Conservation (phyloP, 2,113 vertebrate genomes). For the Microcebus tavaratra region DNA sequence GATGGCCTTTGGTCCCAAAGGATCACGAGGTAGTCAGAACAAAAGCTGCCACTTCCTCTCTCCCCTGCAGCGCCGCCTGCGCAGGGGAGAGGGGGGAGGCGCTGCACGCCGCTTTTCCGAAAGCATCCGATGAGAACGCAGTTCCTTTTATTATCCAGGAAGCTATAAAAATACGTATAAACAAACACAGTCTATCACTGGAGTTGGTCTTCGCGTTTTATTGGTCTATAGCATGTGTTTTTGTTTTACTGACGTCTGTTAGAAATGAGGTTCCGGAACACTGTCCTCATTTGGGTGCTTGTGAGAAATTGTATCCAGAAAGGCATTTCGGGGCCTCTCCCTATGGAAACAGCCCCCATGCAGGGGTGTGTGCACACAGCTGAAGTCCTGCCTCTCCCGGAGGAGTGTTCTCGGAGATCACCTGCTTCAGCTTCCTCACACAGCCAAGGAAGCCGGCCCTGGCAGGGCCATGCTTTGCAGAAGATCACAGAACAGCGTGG, state of each 20-base stretch:
- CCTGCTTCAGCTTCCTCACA: neutral
- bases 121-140: neutral
- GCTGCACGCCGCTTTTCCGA: fast-evolving
- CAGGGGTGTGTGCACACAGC: too few relatives aligned
- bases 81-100: fast-evolving
- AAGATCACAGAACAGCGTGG: neutral
- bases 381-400: neutral
- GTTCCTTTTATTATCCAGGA: neutral
- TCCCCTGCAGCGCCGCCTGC: neutral
- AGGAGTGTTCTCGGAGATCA: neutral
- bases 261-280: neutral
- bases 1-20: neutral
- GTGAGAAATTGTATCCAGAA: neutral
- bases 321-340: neutral
- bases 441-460: neutral
- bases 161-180: conserved; percentile 8
- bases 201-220: neutral
- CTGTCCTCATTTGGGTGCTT: neutral
- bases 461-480: neutral
- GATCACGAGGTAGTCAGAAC: neutral
- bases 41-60: neutral
- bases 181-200: neutral
- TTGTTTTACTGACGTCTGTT: neutral
- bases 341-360: neutral
- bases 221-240: neutral